Evolutionary conservation across 30 jellyfish, hydroid and myxozoan genomes (phyloP).

Genomic region (Haliclystus octoradiatus): DNA sequence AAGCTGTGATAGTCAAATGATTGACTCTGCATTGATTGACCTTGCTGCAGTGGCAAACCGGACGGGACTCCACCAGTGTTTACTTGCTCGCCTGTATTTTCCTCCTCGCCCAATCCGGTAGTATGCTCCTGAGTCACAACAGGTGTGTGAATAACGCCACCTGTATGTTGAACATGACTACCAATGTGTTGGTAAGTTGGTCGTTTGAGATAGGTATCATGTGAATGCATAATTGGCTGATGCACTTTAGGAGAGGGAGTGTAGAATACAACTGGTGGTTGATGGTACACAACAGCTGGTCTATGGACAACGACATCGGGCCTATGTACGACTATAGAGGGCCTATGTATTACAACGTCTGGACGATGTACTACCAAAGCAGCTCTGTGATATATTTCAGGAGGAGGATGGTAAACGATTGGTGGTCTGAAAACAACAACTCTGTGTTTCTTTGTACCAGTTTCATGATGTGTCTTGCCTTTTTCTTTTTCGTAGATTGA

Average conservation of each 20-base stretch:
- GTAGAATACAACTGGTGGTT: slow-evolving; percentile 95
- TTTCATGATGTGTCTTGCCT: slow-evolving; percentile 25
- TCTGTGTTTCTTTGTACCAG: slow-evolving; percentile 58
- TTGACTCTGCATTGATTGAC: neutral
- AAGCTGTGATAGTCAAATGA: neutral
- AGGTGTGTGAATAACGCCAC: slow-evolving; percentile 38
- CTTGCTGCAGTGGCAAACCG: neutral
- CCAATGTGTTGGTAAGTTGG: slow-evolving; percentile 83
- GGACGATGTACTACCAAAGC: slow-evolving; percentile 95
- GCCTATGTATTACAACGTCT: slow-evolving; percentile 88
- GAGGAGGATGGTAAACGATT: slow-evolving; percentile 85
- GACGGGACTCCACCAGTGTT: neutral
- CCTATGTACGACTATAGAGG: slow-evolving; percentile 89
- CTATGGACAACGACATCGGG: slow-evolving; percentile 93
- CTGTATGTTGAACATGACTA: slow-evolving; percentile 65
- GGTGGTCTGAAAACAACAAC: slow-evolving; percentile 95
- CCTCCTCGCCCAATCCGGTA: neutral
- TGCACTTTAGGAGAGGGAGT: slow-evolving; percentile 95
- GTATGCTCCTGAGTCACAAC: neutral
- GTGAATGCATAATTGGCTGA: slow-evolving; percentile 72
- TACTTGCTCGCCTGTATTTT: neutral
- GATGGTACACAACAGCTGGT: slow-evolving; percentile 94
- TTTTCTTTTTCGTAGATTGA: slow-evolving; percentile 27
- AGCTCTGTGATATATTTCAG: slow-evolving; percentile 90
- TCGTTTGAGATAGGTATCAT: slow-evolving; percentile 60